Evolutionary conservation across 2,113 vertebrate genomes (phyloP).

Genomic region (Phrynocephalus versicolor): DNA sequence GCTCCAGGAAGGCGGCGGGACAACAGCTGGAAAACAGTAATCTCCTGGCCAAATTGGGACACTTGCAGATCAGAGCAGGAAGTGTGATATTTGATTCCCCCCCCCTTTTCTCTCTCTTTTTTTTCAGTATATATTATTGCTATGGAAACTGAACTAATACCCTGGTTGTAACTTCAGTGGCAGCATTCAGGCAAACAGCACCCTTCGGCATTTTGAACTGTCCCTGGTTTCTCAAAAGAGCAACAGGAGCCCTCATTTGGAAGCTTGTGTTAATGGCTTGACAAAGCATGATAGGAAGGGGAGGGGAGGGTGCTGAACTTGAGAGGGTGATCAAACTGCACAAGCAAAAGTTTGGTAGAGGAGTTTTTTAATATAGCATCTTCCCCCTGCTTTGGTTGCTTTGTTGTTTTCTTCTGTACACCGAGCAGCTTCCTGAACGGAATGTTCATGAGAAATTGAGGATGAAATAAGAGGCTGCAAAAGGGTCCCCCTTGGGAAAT

Average conservation of each 20-base stretch:
- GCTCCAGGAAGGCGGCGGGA: no score
- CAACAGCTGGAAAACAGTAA: no score
- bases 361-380: no score
- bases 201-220: not conserved
- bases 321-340: no score
- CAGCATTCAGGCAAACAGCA: not conserved
- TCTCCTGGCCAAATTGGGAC: no score
- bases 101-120: not conserved
- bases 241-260: not conserved
- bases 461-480: not conserved
- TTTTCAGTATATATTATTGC: not conserved
- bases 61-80: no score
- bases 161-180: not conserved
- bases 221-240: accelerated
- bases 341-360: no score
- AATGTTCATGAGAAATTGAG: not conserved
- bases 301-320: no score
- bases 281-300: no score
- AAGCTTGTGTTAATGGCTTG: not conserved
- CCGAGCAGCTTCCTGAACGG: not conserved
- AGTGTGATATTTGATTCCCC: accelerated
- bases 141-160: not conserved
- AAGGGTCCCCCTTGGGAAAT: not conserved
- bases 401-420: not conserved
- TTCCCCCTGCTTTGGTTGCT: no score